Percentiles rank a stretch among this genome's conserved stretches.
These are phyloP conservation scores for Pogonognathellus flavescens DNA, from an alignment of 1,140 invertebrate species.

Conservation along the genomic window DNA sequence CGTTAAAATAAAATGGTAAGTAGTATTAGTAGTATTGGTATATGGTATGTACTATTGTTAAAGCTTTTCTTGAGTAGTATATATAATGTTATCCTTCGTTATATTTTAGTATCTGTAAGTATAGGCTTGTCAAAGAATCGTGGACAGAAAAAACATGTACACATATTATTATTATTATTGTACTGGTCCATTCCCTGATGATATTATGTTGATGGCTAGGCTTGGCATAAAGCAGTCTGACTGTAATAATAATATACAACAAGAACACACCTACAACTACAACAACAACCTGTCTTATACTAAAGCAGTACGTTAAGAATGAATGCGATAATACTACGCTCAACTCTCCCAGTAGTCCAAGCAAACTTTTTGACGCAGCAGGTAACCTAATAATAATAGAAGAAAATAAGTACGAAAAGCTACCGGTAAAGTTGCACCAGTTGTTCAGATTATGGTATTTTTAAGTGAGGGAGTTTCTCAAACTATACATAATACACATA, in stretches of 20 bases:
- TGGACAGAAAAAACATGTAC: not conserved
- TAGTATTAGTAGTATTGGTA: too few species aligned
- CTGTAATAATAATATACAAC: not conserved
- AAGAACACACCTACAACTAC: not conserved
- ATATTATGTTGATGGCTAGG: not conserved
- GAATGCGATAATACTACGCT: not conserved
- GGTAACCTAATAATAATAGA: too few species aligned
- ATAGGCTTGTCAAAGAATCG: conserved; percentile 28
- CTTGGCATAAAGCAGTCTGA: not conserved
- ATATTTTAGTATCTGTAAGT: not conserved
- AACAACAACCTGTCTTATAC: not conserved
- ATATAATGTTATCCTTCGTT: not conserved
- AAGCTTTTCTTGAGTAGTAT: conserved; percentile 3
- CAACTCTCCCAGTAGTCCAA: too few species aligned
- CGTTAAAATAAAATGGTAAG: not conserved
- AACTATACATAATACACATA: not conserved
- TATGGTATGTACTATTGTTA: not conserved
- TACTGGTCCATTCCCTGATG: not conserved
- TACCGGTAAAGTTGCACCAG: conserved; percentile 25
- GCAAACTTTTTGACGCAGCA: too few species aligned
- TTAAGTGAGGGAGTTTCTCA: not conserved
- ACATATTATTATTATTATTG: conserved; percentile 36
- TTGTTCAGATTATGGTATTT: not conserved
- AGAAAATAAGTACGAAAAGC: not conserved
- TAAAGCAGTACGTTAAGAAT: not conserved